Conservation (phyloP, 1,140 invertebrate genomes). For the Danaus melanippus region DNA sequence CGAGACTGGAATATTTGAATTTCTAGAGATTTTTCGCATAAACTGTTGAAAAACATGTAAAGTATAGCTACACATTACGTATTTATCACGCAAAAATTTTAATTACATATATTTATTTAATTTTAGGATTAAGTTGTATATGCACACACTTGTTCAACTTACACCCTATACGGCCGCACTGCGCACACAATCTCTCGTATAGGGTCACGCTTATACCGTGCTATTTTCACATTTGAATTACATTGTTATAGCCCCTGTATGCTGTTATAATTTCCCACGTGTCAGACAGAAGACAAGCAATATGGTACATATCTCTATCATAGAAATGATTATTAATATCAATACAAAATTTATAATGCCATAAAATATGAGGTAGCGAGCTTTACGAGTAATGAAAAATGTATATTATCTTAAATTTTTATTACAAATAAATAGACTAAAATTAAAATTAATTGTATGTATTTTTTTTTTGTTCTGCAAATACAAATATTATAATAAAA, state of each 20-base stretch:
- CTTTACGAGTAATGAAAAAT: no score
- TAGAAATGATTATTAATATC: no score
- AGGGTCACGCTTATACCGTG: constrained; percentile 25
- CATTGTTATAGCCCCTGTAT: constrained; percentile 31
- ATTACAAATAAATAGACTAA: constrained; percentile 61
- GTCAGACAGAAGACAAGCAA: constrained; percentile 7
- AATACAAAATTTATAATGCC: neutral
- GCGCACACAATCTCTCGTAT: constrained; percentile 26
- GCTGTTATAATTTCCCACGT: constrained; percentile 50
- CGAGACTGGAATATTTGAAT: no score
- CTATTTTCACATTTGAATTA: constrained; percentile 30
- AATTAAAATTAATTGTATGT: constrained; percentile 17
- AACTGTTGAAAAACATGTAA: no score
- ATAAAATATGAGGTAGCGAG: no score
- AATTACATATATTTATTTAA: no score
- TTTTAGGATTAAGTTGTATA: constrained; percentile 1
- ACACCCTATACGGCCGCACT: constrained; percentile 2
- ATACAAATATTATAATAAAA: constrained; percentile 20
- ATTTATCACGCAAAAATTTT: neutral
- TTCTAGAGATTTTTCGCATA: no score
- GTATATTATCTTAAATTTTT: constrained; percentile 24
- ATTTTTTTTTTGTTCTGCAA: constrained; percentile 11
- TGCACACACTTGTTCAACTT: constrained; percentile 5
- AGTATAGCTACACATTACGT: constrained; percentile 7
- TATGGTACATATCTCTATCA: no score